Percentiles rank a stretch among this genome's conserved stretches.
These are phyloP conservation scores for Hololepta plana DNA, from an alignment of 2,888 invertebrate species.

Conservation along the genomic window DNA sequence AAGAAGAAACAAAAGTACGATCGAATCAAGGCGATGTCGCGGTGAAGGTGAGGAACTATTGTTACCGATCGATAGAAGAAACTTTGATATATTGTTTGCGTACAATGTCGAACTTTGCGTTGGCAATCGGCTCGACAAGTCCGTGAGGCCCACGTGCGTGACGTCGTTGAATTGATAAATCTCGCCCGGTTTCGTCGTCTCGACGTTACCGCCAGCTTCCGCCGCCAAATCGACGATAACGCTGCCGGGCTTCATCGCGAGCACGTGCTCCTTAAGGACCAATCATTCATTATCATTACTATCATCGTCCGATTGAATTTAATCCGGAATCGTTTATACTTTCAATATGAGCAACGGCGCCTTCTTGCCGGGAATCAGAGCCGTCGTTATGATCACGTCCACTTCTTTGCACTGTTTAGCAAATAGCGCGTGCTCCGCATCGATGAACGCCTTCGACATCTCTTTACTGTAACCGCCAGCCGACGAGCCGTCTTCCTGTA, in stretches of 20 bases:
- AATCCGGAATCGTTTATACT: slow-evolving; percentile 29
- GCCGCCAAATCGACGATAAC: slow-evolving; percentile 81
- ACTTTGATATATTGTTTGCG: slow-evolving; percentile 82
- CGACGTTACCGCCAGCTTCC: slow-evolving; percentile 74
- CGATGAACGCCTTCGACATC: slow-evolving; percentile 72
- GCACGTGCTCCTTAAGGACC: slow-evolving; percentile 45
- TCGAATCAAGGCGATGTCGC: slow-evolving; percentile 6
- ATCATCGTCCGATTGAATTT: slow-evolving; percentile 1
- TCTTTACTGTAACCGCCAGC: slow-evolving; percentile 70
- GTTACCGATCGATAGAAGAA: slow-evolving; percentile 61
- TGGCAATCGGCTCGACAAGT: slow-evolving; percentile 68
- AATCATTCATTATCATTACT: slow-evolving; percentile 4
- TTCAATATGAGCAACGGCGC: slow-evolving; percentile 66
- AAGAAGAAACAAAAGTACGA: too few species aligned
- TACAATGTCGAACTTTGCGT: slow-evolving; percentile 75
- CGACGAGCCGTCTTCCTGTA: slow-evolving; percentile 54
- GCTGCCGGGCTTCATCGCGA: slow-evolving; percentile 71
- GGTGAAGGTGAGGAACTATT: slow-evolving; percentile 7
- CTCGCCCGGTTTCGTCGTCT: slow-evolving; percentile 64
- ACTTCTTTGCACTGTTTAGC: slow-evolving; percentile 73
- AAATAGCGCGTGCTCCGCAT: slow-evolving; percentile 70
- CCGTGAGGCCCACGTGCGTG: slow-evolving; percentile 69
- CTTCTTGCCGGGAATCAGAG: slow-evolving; percentile 72
- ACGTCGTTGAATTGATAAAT: slow-evolving; percentile 60
- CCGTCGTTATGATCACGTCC: slow-evolving; percentile 78